A percentile compares a stretch with the other conserved stretches of the same genome.
Evolutionary conservation across 2,888 invertebrate species (phyloP).

Genomic region (Leucoma salicis): DNA sequence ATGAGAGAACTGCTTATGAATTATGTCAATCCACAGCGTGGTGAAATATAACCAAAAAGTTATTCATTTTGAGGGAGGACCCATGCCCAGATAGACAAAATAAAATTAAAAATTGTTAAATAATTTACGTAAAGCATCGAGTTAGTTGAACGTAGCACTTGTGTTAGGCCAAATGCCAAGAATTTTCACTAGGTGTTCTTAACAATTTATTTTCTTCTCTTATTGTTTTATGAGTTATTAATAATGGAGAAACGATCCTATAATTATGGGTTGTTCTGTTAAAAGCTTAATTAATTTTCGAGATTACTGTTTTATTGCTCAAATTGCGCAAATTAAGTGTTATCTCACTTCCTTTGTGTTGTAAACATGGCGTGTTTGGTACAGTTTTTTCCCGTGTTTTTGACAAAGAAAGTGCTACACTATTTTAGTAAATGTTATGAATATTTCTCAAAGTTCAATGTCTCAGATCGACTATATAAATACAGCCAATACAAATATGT

Average conservation of each 20-base stretch:
- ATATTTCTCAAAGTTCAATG: too few species aligned
- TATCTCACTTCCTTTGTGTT: conserved; percentile 28
- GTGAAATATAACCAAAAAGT: too few species aligned
- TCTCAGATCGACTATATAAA: too few species aligned
- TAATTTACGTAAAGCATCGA: conserved; percentile 28
- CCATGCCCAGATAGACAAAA: too few species aligned
- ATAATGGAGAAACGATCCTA: conserved; percentile 36
- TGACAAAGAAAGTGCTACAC: too few species aligned
- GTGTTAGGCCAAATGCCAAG: conserved; percentile 35
- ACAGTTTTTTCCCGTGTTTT: background rate
- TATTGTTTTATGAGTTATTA: conserved; percentile 39
- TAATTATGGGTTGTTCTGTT: conserved; percentile 37
- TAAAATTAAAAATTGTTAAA: too few species aligned
- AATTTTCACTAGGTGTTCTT: conserved; percentile 31
- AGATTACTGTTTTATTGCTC: conserved; percentile 38
- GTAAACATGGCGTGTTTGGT: conserved; percentile 25
- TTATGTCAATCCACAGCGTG: too few species aligned
- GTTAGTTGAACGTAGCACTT: conserved; percentile 20
- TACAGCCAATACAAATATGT: too few species aligned
- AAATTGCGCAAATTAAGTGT: conserved; percentile 36
- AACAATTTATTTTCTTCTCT: conserved; percentile 35
- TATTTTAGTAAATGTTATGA: too few species aligned
- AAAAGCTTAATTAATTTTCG: conserved; percentile 40
- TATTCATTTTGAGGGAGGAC: too few species aligned
- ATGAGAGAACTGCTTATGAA: too few species aligned